Conservation (phyloP, 2,888 invertebrate genomes). For the Dicyrtomina minuta region DNA sequence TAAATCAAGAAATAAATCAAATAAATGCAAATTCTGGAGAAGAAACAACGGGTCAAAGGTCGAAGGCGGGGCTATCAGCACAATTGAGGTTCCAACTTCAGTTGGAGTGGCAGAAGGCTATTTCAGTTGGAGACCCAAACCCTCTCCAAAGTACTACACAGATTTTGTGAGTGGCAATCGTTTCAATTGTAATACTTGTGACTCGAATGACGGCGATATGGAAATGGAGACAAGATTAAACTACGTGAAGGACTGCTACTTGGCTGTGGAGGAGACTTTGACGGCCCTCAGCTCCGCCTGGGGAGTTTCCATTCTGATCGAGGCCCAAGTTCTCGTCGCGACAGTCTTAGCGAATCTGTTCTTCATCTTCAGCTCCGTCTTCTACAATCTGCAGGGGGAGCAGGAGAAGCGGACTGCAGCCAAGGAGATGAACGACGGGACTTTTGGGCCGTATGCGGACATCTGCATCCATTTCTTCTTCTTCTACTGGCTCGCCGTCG, state of each 20-base stretch:
- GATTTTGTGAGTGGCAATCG: too few species aligned
- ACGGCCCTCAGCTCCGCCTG: slow-evolving; percentile 33
- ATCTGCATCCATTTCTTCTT: slow-evolving; percentile 42
- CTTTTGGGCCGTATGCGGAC: slow-evolving; percentile 16
- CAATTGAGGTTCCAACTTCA: neutral
- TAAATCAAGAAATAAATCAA: too few species aligned
- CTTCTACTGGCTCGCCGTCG: slow-evolving; percentile 37
- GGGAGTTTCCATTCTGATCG: slow-evolving; percentile 42
- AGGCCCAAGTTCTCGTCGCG: slow-evolving; percentile 40
- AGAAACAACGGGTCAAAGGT: neutral
- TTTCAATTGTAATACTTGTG: too few species aligned
- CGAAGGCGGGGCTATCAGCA: neutral
- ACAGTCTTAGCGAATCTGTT: slow-evolving; percentile 33
- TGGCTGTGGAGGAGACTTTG: slow-evolving; percentile 32
- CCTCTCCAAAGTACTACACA: too few species aligned
- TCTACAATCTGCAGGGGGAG: neutral
- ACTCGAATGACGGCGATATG: slow-evolving; percentile 1
- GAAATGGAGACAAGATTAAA: slow-evolving; percentile 23
- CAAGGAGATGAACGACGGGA: slow-evolving; percentile 7
- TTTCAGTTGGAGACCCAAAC: too few species aligned
- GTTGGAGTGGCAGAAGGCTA: too few species aligned
- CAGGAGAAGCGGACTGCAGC: neutral
- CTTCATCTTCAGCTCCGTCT: slow-evolving; percentile 21
- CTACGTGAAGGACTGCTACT: slow-evolving; percentile 25
- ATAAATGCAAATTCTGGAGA: too few species aligned